These are phyloP conservation scores for Ypsolopha scabrella DNA, from an alignment of 2,888 invertebrate genomes.

Conservation along the genomic window DNA sequence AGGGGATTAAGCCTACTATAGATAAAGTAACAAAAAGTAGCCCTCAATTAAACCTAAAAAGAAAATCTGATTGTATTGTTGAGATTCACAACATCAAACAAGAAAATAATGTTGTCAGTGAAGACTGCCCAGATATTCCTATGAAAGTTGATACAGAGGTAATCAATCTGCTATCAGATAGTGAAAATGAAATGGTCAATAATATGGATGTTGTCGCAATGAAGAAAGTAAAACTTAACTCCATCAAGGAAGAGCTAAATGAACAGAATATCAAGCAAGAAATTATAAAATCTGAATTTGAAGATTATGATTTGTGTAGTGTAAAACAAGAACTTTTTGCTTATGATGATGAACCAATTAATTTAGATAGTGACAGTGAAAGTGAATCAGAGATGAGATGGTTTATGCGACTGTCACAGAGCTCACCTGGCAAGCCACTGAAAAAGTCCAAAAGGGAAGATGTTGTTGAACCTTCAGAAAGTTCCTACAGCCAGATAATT, in stretches of 20 bases:
- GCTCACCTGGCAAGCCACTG: conserved; percentile 48
- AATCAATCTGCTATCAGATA: conserved; percentile 33
- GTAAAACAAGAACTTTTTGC: conserved; percentile 2
- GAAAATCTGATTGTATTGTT: conserved; percentile 23
- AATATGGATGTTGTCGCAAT: conserved; percentile 6
- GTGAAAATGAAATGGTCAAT: conserved; percentile 26
- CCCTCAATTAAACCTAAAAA: conserved; percentile 21
- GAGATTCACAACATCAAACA: conserved; percentile 14
- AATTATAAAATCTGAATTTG: conserved; percentile 29
- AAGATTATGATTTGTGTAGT: conserved; percentile 3
- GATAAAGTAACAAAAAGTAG: neutral
- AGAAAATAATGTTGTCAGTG: conserved; percentile 11
- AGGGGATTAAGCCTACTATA: conserved; percentile 15
- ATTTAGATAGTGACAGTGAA: conserved; percentile 56
- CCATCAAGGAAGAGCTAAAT: conserved; percentile 18
- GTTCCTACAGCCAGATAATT: conserved; percentile 55
- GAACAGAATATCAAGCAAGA: conserved; percentile 16
- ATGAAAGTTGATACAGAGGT: conserved; percentile 17
- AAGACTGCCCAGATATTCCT: conserved; percentile 1
- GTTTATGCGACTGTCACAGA: conserved; percentile 64
- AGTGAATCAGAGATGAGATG: conserved; percentile 63
- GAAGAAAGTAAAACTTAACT: conserved; percentile 32
- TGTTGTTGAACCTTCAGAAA: conserved; percentile 22
- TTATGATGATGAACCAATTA: conserved; percentile 45
- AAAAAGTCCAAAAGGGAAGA: conserved; percentile 18